Evolutionary conservation across 2,113 vertebrate genomes (phyloP), one percentile per base, ranked within the genome.

Genomic region (Rhinopithecus roxellana): DNA sequence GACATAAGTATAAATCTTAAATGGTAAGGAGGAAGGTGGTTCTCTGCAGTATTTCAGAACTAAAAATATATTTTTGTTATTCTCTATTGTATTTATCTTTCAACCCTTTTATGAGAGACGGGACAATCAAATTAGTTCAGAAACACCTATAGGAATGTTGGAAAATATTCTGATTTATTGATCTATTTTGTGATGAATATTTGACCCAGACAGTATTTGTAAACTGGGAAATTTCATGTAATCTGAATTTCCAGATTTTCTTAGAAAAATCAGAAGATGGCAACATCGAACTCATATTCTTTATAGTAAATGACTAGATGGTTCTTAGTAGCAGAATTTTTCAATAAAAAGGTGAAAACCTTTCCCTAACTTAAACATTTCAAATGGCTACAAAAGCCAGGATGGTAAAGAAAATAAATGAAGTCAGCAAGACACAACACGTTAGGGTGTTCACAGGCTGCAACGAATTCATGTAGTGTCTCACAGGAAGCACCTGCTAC

Each of bases 261-360:
- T 67, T 89, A 16, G 83, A 70, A 92, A 92, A 92, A 83, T 94
- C 7, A 93, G 40, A 93, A 72, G 57, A 23, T 85, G 50, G 4
- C 3, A 85, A 89, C 3, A 20, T 50, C 30, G 74, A 92, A 8
- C 0, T 13, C 85, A 32, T 43, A 48, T 50, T 96, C 7, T 57
- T 57, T 20, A 84, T 72, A 59, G 48, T 52, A 88, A 69, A 17
- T 6, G 85, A 57, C 27, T 38, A 38, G 43, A 30, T 91, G 25
- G 2, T 72, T 50, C 13, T 96, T 25, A 75, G 11, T 52, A 61
- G 30, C 38, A 61, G 35, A n/a, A 93, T 69, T 12, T 80, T 97
- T 85, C 35, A 74, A 2, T 27, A 94, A 70, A 35, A 72, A 82
- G 72, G 43, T 77, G 14, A 79, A 89, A 72, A 48, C 5, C 10